A percentile compares a stretch with the other conserved stretches of the same genome.
Evolutionary conservation across 2,888 invertebrate genomes (phyloP).

Genomic region (Ephialtes manifestator): DNA sequence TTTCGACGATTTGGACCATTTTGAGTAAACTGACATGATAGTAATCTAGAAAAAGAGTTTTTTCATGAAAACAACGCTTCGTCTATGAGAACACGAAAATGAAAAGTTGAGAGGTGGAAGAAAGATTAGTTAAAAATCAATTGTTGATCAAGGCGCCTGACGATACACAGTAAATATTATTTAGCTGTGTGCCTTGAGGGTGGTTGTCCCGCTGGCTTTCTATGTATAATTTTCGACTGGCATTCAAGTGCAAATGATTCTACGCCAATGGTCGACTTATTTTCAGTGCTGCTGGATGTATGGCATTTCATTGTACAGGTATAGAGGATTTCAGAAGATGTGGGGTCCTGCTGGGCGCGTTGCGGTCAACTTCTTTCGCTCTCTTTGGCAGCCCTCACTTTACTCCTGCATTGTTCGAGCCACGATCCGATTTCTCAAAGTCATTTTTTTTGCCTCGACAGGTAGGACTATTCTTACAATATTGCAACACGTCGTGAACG

Average conservation of each 20-base stretch:
- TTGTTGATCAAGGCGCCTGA: neutral
- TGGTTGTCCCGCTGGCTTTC: conserved; percentile 5
- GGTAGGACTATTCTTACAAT: conserved; percentile 2
- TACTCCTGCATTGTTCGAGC: neutral
- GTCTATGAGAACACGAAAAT: neutral
- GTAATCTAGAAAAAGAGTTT: neutral
- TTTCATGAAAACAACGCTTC: too few species aligned
- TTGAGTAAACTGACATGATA: neutral
- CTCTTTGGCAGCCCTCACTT: conserved; percentile 17
- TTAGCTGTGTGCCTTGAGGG: neutral
- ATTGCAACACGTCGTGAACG: neutral
- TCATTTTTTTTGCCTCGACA: conserved; percentile 9
- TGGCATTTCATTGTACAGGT: conserved; percentile 40
- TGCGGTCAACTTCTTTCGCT: conserved; percentile 37
- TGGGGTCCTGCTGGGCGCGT: conserved; percentile 18
- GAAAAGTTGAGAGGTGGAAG: neutral
- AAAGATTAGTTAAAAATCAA: neutral
- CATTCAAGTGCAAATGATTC: conserved; percentile 27
- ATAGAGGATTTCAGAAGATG: conserved; percentile 20
- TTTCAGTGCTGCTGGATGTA: conserved; percentile 16
- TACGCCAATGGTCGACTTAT: conserved; percentile 60
- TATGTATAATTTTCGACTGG: neutral
- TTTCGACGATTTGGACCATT: too few species aligned
- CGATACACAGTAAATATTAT: neutral
- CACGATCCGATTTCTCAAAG: conserved; percentile 15